Evolutionary conservation across 2,113 vertebrate genomes (phyloP).

Genomic region (Platichthys stellatus): DNA sequence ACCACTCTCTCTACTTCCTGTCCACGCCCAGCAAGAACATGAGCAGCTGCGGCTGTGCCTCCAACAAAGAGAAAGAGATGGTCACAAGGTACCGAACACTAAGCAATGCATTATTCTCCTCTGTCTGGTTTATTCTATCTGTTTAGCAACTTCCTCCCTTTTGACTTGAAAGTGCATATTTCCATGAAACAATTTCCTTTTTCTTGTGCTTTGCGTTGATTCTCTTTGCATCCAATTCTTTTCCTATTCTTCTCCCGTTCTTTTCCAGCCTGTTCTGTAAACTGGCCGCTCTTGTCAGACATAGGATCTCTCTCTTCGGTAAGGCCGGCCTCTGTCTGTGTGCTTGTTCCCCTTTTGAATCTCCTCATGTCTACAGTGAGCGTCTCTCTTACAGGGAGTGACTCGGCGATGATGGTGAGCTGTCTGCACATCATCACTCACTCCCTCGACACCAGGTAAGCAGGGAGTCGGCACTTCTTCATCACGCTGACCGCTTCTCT

Average conservation of each 20-base stretch:
- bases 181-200: slow-evolving; percentile 3
- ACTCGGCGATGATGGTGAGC: slow-evolving; percentile 95
- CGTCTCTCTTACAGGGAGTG: slow-evolving; percentile 85
- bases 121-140: not conserved
- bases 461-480: not conserved
- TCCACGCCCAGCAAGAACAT: slow-evolving; percentile 92
- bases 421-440: slow-evolving; percentile 95
- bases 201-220: slow-evolving; percentile 29
- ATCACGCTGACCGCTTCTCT: not conserved
- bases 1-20: slow-evolving; percentile 95
- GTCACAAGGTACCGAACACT: slow-evolving; percentile 87
- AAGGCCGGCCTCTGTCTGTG: slow-evolving; percentile 73
- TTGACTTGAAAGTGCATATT: not conserved
- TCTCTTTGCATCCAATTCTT: slow-evolving; percentile 39
- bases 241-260: slow-evolving; percentile 57
- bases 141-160: not conserved
- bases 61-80: slow-evolving; percentile 99
- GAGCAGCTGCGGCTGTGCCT: slow-evolving; percentile 94
- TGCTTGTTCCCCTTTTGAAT: slow-evolving; percentile 10
- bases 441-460: slow-evolving; percentile 90
- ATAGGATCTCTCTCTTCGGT: slow-evolving; percentile 99
- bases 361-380: slow-evolving; percentile 5
- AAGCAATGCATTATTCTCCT: not conserved
- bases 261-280: slow-evolving; percentile 95
- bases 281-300: slow-evolving; percentile 97